These are phyloP conservation scores for Lydus trimaculatus DNA, from an alignment of 2,888 invertebrate genomes.

Conservation along the genomic window DNA sequence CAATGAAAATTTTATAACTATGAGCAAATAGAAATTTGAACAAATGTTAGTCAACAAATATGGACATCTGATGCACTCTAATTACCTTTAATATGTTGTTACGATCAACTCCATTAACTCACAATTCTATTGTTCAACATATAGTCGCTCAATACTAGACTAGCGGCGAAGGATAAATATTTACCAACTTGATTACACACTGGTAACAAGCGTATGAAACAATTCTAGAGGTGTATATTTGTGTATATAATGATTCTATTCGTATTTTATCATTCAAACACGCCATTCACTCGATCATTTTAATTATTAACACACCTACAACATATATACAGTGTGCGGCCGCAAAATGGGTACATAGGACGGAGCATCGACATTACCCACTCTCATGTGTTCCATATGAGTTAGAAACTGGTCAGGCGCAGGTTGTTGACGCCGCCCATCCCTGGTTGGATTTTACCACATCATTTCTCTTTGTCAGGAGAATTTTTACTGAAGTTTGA, in stretches of 20 bases:
- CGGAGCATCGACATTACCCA: no score
- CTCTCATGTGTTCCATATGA: no score
- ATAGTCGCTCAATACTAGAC: not conserved
- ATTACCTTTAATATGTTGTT: slow-evolving; percentile 7
- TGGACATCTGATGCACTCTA: not conserved
- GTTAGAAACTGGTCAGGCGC: no score
- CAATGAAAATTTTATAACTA: not conserved
- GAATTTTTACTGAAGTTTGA: no score
- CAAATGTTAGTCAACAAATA: not conserved
- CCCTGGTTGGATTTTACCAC: no score
- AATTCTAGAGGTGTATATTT: not conserved
- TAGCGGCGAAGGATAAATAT: slow-evolving; percentile 24
- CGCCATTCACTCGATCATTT: slow-evolving; percentile 1
- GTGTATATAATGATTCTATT: not conserved
- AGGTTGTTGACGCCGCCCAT: no score
- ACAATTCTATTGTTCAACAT: slow-evolving; percentile 8
- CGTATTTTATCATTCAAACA: not conserved
- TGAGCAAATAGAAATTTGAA: not conserved
- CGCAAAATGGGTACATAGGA: no score
- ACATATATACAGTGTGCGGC: no score
- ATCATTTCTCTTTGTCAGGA: no score
- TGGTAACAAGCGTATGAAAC: slow-evolving; percentile 11
- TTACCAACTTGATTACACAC: slow-evolving; percentile 16
- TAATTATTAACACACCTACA: not conserved
- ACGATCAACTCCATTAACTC: slow-evolving; percentile 10